phyloP scores from a whole-genome alignment of 2,797 vertebrate species.

The Semotilus atromaculatus region DNA sequence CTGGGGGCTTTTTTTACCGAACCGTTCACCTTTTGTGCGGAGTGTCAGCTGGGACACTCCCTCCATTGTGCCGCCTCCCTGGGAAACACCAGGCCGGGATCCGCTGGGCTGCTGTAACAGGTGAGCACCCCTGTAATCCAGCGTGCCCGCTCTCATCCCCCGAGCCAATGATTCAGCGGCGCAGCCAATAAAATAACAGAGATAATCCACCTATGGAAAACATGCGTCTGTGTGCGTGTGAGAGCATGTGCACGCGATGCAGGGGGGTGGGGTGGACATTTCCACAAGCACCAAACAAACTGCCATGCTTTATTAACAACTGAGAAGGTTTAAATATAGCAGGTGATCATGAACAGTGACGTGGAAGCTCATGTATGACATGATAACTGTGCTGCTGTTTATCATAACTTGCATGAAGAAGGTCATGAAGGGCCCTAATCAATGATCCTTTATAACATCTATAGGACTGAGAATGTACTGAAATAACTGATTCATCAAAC shows the following conservation, averaged over 20 bases:
- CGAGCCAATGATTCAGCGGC: constrained; percentile 29
- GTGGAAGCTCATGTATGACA: constrained; percentile 23
- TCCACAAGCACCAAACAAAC: constrained; percentile 26
- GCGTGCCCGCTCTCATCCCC: constrained; percentile 1
- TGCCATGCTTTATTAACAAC: constrained; percentile 42
- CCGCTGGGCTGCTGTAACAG: constrained; percentile 59
- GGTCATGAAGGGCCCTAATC: constrained; percentile 26
- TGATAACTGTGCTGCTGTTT: constrained; percentile 27
- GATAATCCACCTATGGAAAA: constrained; percentile 62
- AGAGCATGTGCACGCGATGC: constrained; percentile 38
- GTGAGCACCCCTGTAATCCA: constrained; percentile 64
- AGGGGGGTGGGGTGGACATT: not conserved
- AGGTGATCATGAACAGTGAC: constrained; percentile 15
- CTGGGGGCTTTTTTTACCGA: not conserved
- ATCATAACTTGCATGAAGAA: constrained; percentile 28
- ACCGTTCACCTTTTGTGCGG: constrained; percentile 62
- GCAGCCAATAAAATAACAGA: constrained; percentile 63
- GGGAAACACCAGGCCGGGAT: constrained; percentile 59
- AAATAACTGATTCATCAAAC: not conserved
- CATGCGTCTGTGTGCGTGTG: constrained; percentile 39
- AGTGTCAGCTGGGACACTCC: constrained; percentile 64
- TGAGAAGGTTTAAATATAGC: constrained; percentile 32
- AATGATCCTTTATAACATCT: not conserved
- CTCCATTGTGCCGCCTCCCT: constrained; percentile 64
- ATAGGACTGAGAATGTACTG: not conserved